Base-by-base conservation (phyloP, 2,113 vertebrate species). In the Thermophis baileyi region DNA sequence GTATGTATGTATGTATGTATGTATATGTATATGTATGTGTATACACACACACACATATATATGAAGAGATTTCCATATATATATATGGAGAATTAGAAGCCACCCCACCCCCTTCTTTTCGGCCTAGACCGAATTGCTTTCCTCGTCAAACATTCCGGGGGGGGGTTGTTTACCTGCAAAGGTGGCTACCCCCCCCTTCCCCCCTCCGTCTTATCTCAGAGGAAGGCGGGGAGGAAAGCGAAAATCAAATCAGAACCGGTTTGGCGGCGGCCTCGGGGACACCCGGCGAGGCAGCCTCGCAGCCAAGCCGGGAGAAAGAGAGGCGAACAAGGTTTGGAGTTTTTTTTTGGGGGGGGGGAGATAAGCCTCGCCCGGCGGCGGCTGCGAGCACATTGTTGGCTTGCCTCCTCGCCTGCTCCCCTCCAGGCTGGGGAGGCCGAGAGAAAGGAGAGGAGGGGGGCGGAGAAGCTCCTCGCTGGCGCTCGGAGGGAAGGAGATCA, bases 401-500 rank as follows among this genome's bases (percentile, higher is more conserved):
- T 8, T 7, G 16, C n/a, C 6, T 81, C 69, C n/a, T 3, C n/a
- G 69, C 69, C 35, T 8, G 16, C 6, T 81, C 35, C 69, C n/a
- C n/a, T 81, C n/a, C 35, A 40, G 69, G 69, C 69, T 81, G 16
- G 2, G 5, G 4, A n/a, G 3, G 16, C n/a, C 50, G n/a, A 54
- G 87, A 35, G 8, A 30, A 6, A 6, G 40, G 20, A 24, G n/a
- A 20, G 60, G 4, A 20, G 47, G 1, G 49, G 20, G 9, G 12
- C 0, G 89, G 89, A 24, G 16, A 6, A 46, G n/a, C 24, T 18
- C 2, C 35, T 3, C 2, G 50, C 51, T n/a, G 30, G 24, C 11
- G 46, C 24, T 12, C 10, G 97, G 95, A 97, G 97, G 97, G 97
- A 97, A 96, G 96, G 95, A 96, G 90, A 95, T 93, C 97, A 95